Evolutionary conservation across 2,113 vertebrate genomes (phyloP).

Genomic region (Peromyscus californicus): DNA sequence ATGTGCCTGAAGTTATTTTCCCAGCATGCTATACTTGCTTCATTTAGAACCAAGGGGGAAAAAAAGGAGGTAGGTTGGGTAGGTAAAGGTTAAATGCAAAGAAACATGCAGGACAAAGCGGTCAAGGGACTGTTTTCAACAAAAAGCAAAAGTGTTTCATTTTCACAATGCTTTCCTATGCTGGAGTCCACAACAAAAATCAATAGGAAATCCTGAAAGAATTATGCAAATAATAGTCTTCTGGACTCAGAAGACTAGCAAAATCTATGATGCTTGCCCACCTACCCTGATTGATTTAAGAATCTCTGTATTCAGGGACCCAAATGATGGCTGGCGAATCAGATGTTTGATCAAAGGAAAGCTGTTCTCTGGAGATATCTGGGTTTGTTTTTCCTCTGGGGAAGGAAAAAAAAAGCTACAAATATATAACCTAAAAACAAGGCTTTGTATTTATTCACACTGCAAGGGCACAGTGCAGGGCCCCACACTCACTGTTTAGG

Average conservation of each 20-base stretch:
- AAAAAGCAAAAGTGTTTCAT: constrained; percentile 61
- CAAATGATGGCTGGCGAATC: background rate
- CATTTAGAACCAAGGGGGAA: background rate
- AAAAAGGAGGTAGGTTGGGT: background rate
- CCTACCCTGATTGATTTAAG: background rate
- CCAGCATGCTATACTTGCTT: constrained; percentile 25
- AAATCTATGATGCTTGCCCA: constrained; percentile 12
- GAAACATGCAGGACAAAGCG: constrained; percentile 1
- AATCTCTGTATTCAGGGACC: background rate
- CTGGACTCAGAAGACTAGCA: constrained; percentile 43
- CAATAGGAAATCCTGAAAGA: constrained; percentile 52
- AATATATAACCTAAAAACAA: constrained; percentile 12
- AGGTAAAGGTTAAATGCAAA: constrained; percentile 28
- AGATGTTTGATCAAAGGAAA: constrained; percentile 30
- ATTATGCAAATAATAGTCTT: constrained; percentile 37
- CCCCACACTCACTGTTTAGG: background rate
- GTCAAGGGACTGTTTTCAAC: constrained; percentile 47
- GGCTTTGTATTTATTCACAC: background rate
- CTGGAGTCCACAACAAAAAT: constrained; percentile 52
- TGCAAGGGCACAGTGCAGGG: background rate
- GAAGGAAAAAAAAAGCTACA: background rate
- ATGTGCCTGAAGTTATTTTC: constrained; percentile 50
- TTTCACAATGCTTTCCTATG: constrained; percentile 56
- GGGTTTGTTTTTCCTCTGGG: background rate
- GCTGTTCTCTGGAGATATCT: background rate